Evolutionary conservation across 2,797 vertebrate species (phyloP).

Genomic region (Okamejei kenojei): DNA sequence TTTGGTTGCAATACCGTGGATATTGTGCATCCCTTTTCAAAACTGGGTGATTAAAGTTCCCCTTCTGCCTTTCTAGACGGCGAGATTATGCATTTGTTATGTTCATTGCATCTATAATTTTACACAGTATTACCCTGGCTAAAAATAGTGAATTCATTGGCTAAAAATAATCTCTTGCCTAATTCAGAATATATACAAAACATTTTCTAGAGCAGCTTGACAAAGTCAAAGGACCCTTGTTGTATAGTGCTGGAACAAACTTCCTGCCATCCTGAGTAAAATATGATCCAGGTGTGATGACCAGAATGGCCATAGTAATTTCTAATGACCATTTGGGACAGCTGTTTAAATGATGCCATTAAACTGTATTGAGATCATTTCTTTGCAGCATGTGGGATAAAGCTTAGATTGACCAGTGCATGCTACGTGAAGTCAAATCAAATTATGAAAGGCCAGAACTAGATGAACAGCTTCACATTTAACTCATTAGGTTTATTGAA

Average conservation of each 20-base stretch:
- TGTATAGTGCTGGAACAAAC: neutral
- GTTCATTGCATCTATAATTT: neutral
- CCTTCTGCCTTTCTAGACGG: neutral
- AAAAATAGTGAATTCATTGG: neutral
- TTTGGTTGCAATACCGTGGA: neutral
- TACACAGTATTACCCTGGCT: neutral
- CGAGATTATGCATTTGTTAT: neutral
- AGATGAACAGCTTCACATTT: neutral
- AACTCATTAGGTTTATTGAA: neutral
- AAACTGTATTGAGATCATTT: neutral
- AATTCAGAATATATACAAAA: neutral
- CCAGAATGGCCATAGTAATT: neutral
- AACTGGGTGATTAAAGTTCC: neutral
- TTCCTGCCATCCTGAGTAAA: neutral
- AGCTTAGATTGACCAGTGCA: neutral
- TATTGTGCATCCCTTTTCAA: neutral
- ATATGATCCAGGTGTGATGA: neutral
- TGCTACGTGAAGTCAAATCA: neutral
- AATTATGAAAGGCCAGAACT: neutral
- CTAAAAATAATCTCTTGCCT: neutral
- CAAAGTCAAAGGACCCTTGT: neutral
- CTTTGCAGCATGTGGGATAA: neutral
- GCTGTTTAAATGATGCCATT: too few species aligned
- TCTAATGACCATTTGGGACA: neutral
- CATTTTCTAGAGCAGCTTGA: neutral